phyloP scores from a whole-genome alignment of 2,888 invertebrate species.

The Stenoptilia bipunctidactyla region DNA sequence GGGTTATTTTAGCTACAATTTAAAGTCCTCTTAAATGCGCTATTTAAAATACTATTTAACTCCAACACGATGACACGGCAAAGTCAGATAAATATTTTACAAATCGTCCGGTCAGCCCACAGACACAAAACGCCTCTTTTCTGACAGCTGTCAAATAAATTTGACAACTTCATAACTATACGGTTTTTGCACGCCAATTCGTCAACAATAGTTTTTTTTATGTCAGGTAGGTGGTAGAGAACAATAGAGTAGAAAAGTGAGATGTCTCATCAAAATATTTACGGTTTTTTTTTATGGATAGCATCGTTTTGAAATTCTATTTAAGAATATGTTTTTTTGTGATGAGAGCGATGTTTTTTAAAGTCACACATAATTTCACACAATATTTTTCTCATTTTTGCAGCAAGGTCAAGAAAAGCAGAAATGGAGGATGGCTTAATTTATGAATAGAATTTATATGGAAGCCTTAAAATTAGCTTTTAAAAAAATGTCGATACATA shows the following conservation, averaged over 20 bases:
- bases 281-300: conserved; percentile 23
- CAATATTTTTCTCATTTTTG: no score
- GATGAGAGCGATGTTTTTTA: no score
- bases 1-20: no score
- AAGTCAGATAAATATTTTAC: conserved; percentile 31
- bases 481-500: no score
- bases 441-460: no score
- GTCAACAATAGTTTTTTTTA: conserved; percentile 9
- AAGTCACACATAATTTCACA: no score
- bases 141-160: conserved; percentile 59
- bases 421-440: no score
- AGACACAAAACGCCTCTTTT: conserved; percentile 36
- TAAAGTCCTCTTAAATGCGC: no score
- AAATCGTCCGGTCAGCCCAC: conserved; percentile 18
- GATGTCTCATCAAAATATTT: conserved; percentile 29
- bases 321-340: no score
- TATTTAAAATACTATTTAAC: not conserved
- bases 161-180: conserved; percentile 41
- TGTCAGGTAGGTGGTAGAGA: conserved; percentile 13
- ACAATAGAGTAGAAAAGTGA: not conserved
- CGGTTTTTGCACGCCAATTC: conserved; percentile 22
- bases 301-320: no score
- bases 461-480: no score
- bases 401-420: no score
- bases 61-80: not conserved